A percentile compares a stretch with the other conserved stretches of the same genome.
phyloP scores from a whole-genome alignment of 2,888 invertebrate genomes.

The Mechanitis messenoides region DNA sequence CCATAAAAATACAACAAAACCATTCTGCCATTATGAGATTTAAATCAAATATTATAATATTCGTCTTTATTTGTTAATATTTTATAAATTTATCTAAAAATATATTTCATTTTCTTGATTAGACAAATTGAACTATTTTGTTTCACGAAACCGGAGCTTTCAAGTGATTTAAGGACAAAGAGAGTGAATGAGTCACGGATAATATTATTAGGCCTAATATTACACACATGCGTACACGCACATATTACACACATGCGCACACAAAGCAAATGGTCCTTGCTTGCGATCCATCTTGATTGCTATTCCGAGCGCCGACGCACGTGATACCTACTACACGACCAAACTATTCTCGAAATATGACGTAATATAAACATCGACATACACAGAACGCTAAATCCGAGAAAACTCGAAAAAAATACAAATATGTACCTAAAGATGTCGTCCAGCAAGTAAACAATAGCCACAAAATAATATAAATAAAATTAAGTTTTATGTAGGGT shows the following conservation, averaged over 20 bases:
- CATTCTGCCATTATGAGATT: slow-evolving; percentile 14
- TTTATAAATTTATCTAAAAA: too few species aligned
- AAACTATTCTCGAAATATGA: slow-evolving; percentile 34
- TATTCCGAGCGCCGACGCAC: slow-evolving; percentile 44
- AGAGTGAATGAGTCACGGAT: slow-evolving; percentile 53
- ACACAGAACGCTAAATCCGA: slow-evolving; percentile 26
- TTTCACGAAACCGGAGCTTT: slow-evolving; percentile 33
- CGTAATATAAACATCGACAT: slow-evolving; percentile 34
- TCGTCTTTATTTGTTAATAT: too few species aligned
- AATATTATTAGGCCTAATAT: slow-evolving; percentile 58
- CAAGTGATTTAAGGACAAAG: slow-evolving; percentile 52
- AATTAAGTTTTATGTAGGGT: slow-evolving; percentile 16
- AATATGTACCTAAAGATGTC: slow-evolving; percentile 24
- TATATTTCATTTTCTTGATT: neutral
- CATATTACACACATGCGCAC: slow-evolving; percentile 47
- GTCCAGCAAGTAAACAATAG: slow-evolving; percentile 17
- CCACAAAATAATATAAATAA: neutral
- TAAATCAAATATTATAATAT: neutral
- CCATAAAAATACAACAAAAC: slow-evolving; percentile 40
- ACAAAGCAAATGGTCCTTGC: slow-evolving; percentile 36
- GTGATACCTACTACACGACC: slow-evolving; percentile 37
- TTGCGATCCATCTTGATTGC: slow-evolving; percentile 39
- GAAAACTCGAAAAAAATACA: slow-evolving; percentile 14
- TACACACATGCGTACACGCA: slow-evolving; percentile 41
- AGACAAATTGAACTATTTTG: slow-evolving; percentile 9